Evolutionary conservation across 2,113 vertebrate species (phyloP), one percentile per base, ranked within the genome.

Genomic region (Bubo bubo): DNA sequence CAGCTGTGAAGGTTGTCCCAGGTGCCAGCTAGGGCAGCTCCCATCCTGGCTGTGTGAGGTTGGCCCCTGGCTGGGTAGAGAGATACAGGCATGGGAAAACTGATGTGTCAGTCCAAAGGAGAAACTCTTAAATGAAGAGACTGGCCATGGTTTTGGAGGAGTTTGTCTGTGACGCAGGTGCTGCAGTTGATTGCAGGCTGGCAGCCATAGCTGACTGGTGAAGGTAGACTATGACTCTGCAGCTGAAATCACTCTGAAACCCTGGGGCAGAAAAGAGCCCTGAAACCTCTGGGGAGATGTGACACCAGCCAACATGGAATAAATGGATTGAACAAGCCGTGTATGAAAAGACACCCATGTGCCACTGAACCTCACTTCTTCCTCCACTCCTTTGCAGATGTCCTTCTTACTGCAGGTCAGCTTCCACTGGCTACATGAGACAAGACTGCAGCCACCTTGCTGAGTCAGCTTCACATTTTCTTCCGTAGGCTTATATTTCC

Each of bases 261-360:
- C 17, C 60, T 16, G 18, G 56, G 43, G 21, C 50, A 86, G 55
- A 47, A n/a, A 45, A 85, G 30, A 37, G 9, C n/a, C 28, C 50
- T 62, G 55, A 88, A 79, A 64, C 17, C 26, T 55, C 13, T 45
- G 30, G 43, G n/a, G 63, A 71, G 56, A 32, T 30, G 14, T 67
- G 68, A 55, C 52, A 63, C 9, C 12, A 63, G n/a, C 53, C 63
- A 60, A 13, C 19, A 15, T 22, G 30, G 73, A 71, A 67, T 74
- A 94, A 70, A 59, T 22, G 5, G 43, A 47, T 6, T 35, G 73
- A 77, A 72, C 19, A 37, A 79, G 20, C 15, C 0, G 0, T 17
- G 20, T 49, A 12, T 8, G 64, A 35, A 81, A 85, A 58, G n/a
- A 8, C 27, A 58, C 5, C 6, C 12, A 2, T 0, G 0, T 89